Percentiles rank a stretch among this genome's conserved stretches.
These are phyloP conservation scores for Lophotis ruficrista DNA, from an alignment of 2,113 vertebrate genomes.

Conservation along the genomic window DNA sequence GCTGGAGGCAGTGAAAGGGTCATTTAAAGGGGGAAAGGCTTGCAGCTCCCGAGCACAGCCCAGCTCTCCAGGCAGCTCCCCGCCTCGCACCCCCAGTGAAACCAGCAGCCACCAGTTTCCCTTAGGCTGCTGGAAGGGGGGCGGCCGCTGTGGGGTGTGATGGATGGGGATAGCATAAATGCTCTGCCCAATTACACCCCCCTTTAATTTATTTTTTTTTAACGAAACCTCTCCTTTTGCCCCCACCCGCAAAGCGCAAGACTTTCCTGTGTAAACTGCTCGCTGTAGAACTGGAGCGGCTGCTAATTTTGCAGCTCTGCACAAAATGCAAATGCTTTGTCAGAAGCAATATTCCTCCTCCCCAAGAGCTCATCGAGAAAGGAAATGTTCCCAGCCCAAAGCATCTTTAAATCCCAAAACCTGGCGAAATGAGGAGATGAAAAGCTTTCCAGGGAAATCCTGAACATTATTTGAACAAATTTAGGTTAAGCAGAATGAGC, in stretches of 20 bases:
- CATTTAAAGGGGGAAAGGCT: accelerated
- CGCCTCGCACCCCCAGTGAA: background rate
- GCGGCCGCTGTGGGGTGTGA: background rate
- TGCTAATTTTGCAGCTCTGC: conserved; percentile 34
- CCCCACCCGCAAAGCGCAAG: background rate
- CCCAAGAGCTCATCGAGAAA: background rate
- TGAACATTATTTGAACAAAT: background rate
- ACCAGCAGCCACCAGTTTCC: background rate
- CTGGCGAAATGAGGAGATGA: accelerated
- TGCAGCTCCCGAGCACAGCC: background rate
- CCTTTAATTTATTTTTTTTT: background rate
- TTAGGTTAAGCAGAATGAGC: background rate
- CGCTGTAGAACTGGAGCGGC: background rate
- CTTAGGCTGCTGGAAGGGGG: background rate
- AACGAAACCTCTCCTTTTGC: background rate
- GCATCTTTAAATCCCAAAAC: background rate
- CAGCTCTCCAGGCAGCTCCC: background rate
- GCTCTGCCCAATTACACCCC: background rate
- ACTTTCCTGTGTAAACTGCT: background rate
- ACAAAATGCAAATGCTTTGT: conserved; percentile 52
- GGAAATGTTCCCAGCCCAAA: background rate
- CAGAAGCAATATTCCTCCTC: background rate
- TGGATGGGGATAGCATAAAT: background rate
- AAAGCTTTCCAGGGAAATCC: background rate
- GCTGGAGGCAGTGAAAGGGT: background rate